A percentile compares a stretch with the other conserved stretches of the same genome.
phyloP scores from a whole-genome alignment of 2,888 invertebrate genomes.

The Sturmia bella region DNA sequence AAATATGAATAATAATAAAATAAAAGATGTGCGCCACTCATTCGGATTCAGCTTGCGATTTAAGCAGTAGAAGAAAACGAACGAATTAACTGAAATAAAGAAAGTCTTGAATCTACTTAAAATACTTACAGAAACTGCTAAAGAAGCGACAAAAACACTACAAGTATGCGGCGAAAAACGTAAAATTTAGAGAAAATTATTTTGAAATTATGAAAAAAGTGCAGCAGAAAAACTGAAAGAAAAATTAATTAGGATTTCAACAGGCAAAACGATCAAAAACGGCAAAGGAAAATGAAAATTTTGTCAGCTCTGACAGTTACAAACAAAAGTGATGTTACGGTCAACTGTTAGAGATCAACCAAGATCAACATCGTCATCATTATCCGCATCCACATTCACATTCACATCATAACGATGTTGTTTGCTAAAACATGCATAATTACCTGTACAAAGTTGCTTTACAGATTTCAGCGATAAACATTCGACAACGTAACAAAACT shows the following conservation, averaged over 20 bases:
- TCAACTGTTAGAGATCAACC: conserved; percentile 58
- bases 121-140: neutral
- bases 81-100: conserved; percentile 40
- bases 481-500: conserved; percentile 30
- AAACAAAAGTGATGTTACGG: conserved; percentile 57
- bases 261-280: conserved; percentile 12
- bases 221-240: conserved; percentile 2
- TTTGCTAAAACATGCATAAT: neutral
- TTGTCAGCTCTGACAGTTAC: conserved; percentile 25
- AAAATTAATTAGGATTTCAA: conserved; percentile 56
- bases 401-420: conserved; percentile 38
- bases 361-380: conserved; percentile 43
- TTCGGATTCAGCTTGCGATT: conserved; percentile 4
- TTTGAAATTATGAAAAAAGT: conserved; percentile 48
- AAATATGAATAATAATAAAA: too few relatives aligned
- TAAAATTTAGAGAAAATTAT: conserved; percentile 67
- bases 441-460: neutral
- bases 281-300: neutral
- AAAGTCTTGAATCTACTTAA: conserved; percentile 39
- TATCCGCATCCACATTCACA: conserved; percentile 1
- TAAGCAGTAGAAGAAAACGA: conserved; percentile 5
- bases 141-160: conserved; percentile 51
- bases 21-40: conserved; percentile 36
- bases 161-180: conserved; percentile 60
- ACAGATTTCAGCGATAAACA: conserved; percentile 38